A percentile compares a stretch with the other conserved stretches of the same genome.
These are phyloP conservation scores for Greenwoodochromis staneri DNA, from an alignment of 2,113 vertebrate species.

Conservation along the genomic window DNA sequence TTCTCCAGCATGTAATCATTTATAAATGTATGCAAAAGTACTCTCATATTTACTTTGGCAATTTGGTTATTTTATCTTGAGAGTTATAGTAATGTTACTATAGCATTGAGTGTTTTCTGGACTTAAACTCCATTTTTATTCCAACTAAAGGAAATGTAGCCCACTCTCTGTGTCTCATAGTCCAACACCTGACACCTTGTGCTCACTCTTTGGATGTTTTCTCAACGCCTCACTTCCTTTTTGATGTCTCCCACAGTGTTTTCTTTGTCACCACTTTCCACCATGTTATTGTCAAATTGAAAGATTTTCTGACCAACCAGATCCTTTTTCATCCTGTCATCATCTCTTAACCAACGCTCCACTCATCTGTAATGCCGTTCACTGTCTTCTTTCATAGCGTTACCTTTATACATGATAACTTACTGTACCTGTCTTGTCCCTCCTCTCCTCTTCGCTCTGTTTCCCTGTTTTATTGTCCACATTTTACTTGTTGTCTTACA, in stretches of 20 bases:
- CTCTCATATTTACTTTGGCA: slow-evolving; percentile 28
- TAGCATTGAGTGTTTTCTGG: slow-evolving; percentile 22
- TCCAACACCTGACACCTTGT: slow-evolving; percentile 15
- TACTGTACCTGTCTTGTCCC: slow-evolving; percentile 13
- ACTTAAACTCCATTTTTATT: slow-evolving; percentile 17
- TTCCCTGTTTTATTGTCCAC: background rate
- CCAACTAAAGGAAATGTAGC: slow-evolving; percentile 4
- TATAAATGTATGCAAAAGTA: slow-evolving; percentile 49
- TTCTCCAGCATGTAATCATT: slow-evolving; percentile 71
- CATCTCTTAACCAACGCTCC: background rate
- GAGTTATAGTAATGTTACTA: slow-evolving; percentile 6
- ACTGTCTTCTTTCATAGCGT: background rate
- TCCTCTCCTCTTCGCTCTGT: background rate
- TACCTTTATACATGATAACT: background rate
- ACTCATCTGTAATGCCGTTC: background rate
- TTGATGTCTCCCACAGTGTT: background rate
- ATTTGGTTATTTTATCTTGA: background rate
- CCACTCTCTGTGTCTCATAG: slow-evolving; percentile 32
- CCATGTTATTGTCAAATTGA: slow-evolving; percentile 3
- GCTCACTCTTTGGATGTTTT: slow-evolving; percentile 41
- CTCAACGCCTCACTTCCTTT: slow-evolving; percentile 13
- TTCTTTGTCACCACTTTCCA: slow-evolving; percentile 6
- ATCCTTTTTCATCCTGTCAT: background rate
- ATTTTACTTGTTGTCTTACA: slow-evolving; percentile 28
- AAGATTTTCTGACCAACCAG: background rate